Evolutionary conservation across 2,113 vertebrate species (phyloP).

Genomic region (Tamias sibiricus): DNA sequence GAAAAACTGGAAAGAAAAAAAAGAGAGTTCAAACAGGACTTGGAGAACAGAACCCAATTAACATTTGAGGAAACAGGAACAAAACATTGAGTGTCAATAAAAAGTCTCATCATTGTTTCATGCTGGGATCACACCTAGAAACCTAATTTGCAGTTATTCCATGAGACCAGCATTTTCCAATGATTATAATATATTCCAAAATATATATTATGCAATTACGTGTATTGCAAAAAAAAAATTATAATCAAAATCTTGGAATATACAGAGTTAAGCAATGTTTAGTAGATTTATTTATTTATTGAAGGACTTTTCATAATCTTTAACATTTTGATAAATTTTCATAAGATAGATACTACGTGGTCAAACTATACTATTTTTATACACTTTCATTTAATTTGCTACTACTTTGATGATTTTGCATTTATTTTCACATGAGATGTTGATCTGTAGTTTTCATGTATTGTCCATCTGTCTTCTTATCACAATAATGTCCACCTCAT

Average conservation of each 20-base stretch:
- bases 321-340: background rate
- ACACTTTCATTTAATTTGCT: background rate
- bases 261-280: background rate
- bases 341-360: background rate
- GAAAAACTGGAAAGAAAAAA: background rate
- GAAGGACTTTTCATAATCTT: background rate
- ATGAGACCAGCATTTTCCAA: slow-evolving; percentile 12
- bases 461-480: background rate
- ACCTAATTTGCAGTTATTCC: slow-evolving; percentile 16
- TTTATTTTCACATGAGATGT: background rate
- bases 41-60: slow-evolving; percentile 1
- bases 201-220: background rate
- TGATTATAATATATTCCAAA: slow-evolving; percentile 6
- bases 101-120: slow-evolving; percentile 10
- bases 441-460: background rate
- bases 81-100: background rate
- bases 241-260: slow-evolving; percentile 39
- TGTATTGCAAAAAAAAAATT: background rate
- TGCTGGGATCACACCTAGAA: background rate
- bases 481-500: background rate
- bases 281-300: background rate
- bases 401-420: background rate
- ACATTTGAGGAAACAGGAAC: background rate
- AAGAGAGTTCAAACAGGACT: background rate
- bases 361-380: background rate